A percentile compares a stretch with the other conserved stretches of the same genome.
These are phyloP conservation scores for Spea hammondii DNA, from an alignment of 2,797 vertebrate genomes.

Conservation along the genomic window DNA sequence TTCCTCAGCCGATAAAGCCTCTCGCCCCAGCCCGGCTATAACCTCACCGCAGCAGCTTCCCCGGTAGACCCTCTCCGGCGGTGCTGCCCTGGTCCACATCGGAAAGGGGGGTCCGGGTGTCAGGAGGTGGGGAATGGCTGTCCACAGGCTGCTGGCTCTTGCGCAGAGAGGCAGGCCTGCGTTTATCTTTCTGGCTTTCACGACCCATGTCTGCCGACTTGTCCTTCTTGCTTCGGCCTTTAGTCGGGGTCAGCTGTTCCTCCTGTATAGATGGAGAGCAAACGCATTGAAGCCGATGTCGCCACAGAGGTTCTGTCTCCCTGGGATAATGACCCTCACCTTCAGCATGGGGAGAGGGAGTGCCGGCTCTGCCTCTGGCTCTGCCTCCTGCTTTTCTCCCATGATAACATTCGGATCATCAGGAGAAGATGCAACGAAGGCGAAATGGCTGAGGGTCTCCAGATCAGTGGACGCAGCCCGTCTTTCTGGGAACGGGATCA, in stretches of 20 bases:
- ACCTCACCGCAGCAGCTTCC: slow-evolving; percentile 62
- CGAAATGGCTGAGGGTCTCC: slow-evolving; percentile 66
- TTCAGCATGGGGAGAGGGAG: slow-evolving; percentile 31
- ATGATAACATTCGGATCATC: slow-evolving; percentile 30
- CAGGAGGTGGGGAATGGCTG: rapidly evolving
- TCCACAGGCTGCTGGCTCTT: slow-evolving; percentile 50
- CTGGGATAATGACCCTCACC: slow-evolving; percentile 57
- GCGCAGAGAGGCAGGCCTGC: slow-evolving; percentile 39
- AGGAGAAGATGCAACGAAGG: slow-evolving; percentile 64
- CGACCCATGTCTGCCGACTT: slow-evolving; percentile 7
- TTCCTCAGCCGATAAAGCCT: too few species aligned
- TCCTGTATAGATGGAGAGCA: slow-evolving; percentile 52
- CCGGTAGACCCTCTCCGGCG: slow-evolving; percentile 37
- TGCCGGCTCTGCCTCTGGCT: slow-evolving; percentile 53
- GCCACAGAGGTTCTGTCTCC: too few species aligned
- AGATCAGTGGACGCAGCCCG: slow-evolving; percentile 48
- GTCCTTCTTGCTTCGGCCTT: slow-evolving; percentile 60
- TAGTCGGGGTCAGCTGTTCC: slow-evolving; percentile 52
- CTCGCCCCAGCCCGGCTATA: neutral
- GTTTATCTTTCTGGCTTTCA: slow-evolving; percentile 62
- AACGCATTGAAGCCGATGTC: too few species aligned
- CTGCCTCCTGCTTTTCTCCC: slow-evolving; percentile 63
- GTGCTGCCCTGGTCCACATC: slow-evolving; percentile 57
- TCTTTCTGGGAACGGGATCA: slow-evolving; percentile 71
- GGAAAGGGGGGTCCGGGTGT: neutral